Evolutionary conservation across 1,140 invertebrate genomes (phyloP), one percentile per base, ranked within the genome.

Genomic region (Aphelenchoides besseyi): DNA sequence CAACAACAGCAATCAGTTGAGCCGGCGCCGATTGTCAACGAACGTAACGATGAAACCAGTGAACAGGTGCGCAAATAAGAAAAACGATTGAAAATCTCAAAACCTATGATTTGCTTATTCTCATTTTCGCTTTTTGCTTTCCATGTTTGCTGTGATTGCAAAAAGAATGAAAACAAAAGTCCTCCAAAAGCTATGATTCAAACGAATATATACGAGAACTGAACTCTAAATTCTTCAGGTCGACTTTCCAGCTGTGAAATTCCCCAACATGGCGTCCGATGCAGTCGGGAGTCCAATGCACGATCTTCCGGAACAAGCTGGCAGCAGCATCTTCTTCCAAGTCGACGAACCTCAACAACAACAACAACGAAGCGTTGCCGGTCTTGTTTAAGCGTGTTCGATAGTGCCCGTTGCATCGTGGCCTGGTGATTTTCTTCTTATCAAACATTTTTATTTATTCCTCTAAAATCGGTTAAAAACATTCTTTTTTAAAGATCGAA

Each of bases 1-100:
- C 32, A 2, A 66, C 70, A 32, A 87, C 89, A 86, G 89, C 90
- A 75, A 90, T 88, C 54, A 89, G 88, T 72, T 89, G 90, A 85
- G n/a, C 63, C 63, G n/a, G 88, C 88, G 82, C 90, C 89, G 23
- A 90, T 78, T 8, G 72, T 48, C n/a, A 71, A 52, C 55, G 76
- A 74, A 12, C 75, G 70, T 18, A 76, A 70, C 23, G 73, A 59
- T 8, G 76, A 75, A 61, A 73, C 69, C 89, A 70, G 90, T 87
- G 83, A 90, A 85, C 87, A 89, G 89, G 70, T 80, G 73, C 53
- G 61, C 71, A 62, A 77, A 71, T 5, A 75, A 69, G 23, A 74
- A 74, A 74, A 79, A 75, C 88, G 90, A 75, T n/a, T n/a, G n/a
- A n/a, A n/a, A n/a, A n/a, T n/a, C n/a, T n/a, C n/a, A n/a, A n/a